Percentiles rank a stretch among this genome's conserved stretches.
Evolutionary conservation across 2,797 vertebrate genomes (phyloP).

Genomic region (Dicrostonyx torquatus): DNA sequence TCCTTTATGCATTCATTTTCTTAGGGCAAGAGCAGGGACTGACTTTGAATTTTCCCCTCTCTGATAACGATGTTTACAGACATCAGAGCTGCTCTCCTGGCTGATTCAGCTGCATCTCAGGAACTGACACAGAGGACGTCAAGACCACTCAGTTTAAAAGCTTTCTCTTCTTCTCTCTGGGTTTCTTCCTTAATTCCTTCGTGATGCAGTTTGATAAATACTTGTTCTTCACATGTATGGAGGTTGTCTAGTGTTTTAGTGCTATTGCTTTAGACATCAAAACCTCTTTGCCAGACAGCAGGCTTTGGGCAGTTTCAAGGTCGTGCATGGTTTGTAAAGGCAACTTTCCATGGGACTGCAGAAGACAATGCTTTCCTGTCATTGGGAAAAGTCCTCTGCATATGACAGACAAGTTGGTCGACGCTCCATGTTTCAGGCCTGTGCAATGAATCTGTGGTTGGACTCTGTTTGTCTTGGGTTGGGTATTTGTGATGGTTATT

Average conservation of each 20-base stretch:
- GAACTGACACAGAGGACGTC: too few relatives aligned
- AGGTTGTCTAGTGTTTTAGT: background rate
- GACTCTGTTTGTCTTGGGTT: background rate
- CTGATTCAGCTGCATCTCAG: background rate
- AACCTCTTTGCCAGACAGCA: background rate
- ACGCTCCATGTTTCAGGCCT: background rate
- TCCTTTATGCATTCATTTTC: background rate
- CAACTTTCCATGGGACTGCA: accelerated
- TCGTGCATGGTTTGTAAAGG: accelerated
- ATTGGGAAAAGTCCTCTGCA: too few relatives aligned
- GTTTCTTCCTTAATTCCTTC: background rate
- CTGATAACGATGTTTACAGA: too few relatives aligned
- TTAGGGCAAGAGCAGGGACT: background rate
- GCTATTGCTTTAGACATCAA: background rate
- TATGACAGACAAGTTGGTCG: background rate
- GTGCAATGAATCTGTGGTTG: background rate
- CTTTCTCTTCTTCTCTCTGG: background rate
- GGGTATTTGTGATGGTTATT: background rate
- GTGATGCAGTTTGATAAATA: background rate
- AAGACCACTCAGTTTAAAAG: background rate
- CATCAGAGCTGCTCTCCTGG: background rate
- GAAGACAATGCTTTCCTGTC: background rate
- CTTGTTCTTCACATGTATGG: background rate
- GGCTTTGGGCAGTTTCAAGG: accelerated
- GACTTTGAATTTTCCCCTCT: background rate